A percentile compares a stretch with the other conserved stretches of the same genome.
Evolutionary conservation across 2,888 invertebrate genomes (phyloP).

Genomic region (Cenopis cana): DNA sequence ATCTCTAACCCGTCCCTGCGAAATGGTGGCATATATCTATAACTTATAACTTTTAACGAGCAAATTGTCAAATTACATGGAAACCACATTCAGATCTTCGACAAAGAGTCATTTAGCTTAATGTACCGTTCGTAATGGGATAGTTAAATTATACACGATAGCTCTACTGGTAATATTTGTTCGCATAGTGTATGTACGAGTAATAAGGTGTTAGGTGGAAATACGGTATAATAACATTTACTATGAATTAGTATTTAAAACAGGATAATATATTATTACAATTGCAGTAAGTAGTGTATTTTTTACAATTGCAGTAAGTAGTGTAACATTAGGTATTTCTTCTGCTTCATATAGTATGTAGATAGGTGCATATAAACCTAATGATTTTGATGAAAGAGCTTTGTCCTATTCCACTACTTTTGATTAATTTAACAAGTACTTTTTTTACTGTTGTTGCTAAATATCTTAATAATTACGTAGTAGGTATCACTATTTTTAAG

Average conservation of each 20-base stretch:
- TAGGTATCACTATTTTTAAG: no score
- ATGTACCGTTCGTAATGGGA: constrained; percentile 37
- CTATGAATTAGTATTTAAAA: no score
- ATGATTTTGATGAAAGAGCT: not conserved
- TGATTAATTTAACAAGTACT: no score
- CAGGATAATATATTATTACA: no score
- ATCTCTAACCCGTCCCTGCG: not conserved
- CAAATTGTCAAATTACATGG: constrained; percentile 34
- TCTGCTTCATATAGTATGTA: no score
- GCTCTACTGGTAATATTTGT: constrained; percentile 22
- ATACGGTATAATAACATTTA: not conserved
- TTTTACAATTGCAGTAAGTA: no score
- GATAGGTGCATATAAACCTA: no score
- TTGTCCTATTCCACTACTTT: no score
- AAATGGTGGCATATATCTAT: not conserved
- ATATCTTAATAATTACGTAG: no score
- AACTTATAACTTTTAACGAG: constrained; percentile 15
- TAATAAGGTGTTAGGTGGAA: not conserved
- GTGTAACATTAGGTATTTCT: no score
- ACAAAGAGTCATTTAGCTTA: constrained; percentile 36
- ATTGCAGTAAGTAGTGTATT: no score
- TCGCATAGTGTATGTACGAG: not conserved
- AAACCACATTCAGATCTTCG: constrained; percentile 43
- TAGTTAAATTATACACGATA: constrained; percentile 37
- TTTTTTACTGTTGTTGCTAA: no score